phyloP scores from a whole-genome alignment of 2,113 vertebrate genomes.

The Larimichthys crocea region DNA sequence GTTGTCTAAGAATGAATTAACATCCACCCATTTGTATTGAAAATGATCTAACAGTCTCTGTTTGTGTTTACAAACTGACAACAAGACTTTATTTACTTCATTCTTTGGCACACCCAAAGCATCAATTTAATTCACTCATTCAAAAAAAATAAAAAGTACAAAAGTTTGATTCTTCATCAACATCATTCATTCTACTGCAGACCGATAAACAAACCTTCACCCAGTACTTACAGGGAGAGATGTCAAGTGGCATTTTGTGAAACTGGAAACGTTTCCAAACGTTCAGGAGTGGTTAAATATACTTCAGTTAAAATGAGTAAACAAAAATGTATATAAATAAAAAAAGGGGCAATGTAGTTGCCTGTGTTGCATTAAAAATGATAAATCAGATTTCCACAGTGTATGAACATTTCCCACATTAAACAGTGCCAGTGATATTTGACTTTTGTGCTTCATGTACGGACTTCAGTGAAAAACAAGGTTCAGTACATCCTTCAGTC shows the following conservation, averaged over 20 bases:
- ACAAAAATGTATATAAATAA: neutral
- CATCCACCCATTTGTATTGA: neutral
- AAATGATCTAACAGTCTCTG: no score
- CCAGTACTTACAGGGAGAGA: constrained; percentile 1
- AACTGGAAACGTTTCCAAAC: neutral
- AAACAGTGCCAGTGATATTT: neutral
- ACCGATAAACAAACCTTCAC: constrained; percentile 23
- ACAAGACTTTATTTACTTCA: neutral
- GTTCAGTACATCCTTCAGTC: constrained; percentile 14
- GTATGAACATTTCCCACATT: neutral
- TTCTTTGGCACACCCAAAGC: constrained; percentile 61
- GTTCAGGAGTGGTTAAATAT: neutral
- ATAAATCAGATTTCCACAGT: neutral
- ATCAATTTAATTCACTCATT: constrained; percentile 57
- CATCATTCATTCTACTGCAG: constrained; percentile 41
- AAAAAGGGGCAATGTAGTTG: neutral
- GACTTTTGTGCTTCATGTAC: neutral
- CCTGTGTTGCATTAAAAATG: neutral
- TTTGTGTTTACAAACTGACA: neutral
- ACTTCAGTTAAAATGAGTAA: neutral
- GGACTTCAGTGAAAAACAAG: neutral
- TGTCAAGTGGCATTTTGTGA: neutral
- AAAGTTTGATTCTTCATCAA: constrained; percentile 45
- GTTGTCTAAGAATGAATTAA: neutral
- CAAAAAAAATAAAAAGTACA: constrained; percentile 46